phyloP scores from a whole-genome alignment of 2,797 vertebrate genomes.

The Urophycis tenuis region DNA sequence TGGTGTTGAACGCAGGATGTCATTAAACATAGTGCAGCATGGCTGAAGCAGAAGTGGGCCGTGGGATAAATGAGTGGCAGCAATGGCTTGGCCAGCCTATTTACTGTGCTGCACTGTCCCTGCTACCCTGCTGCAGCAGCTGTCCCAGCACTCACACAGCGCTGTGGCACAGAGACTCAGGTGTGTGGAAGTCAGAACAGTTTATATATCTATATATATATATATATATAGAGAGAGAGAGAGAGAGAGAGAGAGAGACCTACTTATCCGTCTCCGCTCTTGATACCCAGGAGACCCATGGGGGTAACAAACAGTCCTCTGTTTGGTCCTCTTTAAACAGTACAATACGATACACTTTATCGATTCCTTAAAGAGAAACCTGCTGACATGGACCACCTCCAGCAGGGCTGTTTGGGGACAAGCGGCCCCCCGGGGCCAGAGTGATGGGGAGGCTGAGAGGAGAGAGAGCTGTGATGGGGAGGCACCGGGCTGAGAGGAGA shows the following conservation, averaged over 20 bases:
- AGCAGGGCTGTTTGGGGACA: too few species aligned
- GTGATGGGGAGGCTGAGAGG: too few species aligned
- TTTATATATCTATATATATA: neutral
- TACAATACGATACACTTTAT: neutral
- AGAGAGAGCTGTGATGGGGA: too few species aligned
- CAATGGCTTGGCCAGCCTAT: neutral
- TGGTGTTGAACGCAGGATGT: neutral
- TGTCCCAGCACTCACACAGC: neutral
- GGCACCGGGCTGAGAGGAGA: too few species aligned
- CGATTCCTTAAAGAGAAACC: neutral
- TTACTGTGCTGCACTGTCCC: neutral
- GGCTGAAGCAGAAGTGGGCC: neutral
- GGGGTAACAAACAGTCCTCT: neutral
- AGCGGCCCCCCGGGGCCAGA: too few species aligned
- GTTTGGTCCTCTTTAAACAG: neutral
- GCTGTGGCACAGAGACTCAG: neutral
- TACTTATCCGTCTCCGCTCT: neutral
- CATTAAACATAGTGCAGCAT: neutral
- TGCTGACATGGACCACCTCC: too few species aligned
- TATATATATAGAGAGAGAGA: neutral
- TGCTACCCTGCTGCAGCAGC: neutral
- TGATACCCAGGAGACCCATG: neutral
- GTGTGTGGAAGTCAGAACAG: neutral
- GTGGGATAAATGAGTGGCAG: neutral
- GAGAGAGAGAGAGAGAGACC: neutral